These are phyloP conservation scores for Phaethornis superciliosus DNA, from an alignment of 2,113 vertebrate genomes.

Conservation along the genomic window DNA sequence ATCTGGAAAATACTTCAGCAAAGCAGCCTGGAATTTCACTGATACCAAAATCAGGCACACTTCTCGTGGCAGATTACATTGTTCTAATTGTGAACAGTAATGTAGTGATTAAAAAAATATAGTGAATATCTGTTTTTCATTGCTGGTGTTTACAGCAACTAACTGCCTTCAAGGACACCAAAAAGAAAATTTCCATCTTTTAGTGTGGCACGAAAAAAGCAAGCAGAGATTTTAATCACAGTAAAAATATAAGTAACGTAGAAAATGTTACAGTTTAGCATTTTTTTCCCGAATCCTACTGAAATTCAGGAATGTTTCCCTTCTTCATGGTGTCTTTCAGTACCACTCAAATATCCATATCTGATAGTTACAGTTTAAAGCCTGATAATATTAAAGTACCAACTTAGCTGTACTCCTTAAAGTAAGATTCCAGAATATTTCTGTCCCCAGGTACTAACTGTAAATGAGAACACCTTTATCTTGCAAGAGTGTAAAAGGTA, in stretches of 20 bases:
- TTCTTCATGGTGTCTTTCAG: neutral
- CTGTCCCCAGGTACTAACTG: neutral
- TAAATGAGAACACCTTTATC: constrained; percentile 1
- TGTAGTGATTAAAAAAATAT: neutral
- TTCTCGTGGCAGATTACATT: constrained; percentile 7
- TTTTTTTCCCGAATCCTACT: neutral
- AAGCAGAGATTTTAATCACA: neutral
- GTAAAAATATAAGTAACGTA: neutral
- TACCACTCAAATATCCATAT: neutral
- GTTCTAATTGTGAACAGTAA: neutral
- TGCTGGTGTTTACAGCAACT: neutral
- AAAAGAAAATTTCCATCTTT: neutral
- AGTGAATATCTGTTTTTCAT: neutral
- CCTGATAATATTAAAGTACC: neutral
- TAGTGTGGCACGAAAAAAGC: neutral
- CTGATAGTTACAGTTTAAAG: neutral
- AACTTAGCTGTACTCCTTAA: neutral
- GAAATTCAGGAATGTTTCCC: neutral
- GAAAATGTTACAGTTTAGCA: neutral
- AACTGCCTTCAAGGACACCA: neutral
- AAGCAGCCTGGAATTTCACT: constrained; percentile 8
- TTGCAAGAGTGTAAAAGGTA: neutral
- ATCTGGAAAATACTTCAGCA: constrained; percentile 15
- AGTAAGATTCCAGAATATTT: neutral
- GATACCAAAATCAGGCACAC: constrained; percentile 2